These are phyloP conservation scores for Kryptopterus vitreolus DNA, from an alignment of 2,797 vertebrate species.

Conservation along the genomic window DNA sequence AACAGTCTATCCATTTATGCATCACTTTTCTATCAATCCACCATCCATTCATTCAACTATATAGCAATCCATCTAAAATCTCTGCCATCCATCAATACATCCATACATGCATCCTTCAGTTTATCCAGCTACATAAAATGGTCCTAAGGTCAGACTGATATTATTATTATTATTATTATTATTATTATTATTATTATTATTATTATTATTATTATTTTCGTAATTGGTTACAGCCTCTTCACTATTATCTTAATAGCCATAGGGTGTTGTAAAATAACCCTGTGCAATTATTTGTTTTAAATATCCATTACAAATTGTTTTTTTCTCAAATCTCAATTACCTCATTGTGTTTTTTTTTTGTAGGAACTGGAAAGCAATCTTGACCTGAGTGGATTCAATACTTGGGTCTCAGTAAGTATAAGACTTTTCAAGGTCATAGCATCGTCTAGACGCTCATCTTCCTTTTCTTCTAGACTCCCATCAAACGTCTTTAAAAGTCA, in stretches of 20 bases:
- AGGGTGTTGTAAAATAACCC: background rate
- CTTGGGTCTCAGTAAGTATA: conserved; percentile 83
- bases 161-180: too few relatives aligned
- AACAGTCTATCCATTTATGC: background rate
- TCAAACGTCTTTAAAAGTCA: background rate
- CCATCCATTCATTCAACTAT: too few relatives aligned
- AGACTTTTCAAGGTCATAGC: background rate
- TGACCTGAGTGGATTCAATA: conserved; percentile 77
- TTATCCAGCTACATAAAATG: too few relatives aligned
- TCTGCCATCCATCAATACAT: too few relatives aligned
- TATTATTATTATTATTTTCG: too few relatives aligned
- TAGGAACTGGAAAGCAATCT: conserved; percentile 81
- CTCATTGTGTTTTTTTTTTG: conserved; percentile 37
- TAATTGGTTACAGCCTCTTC: background rate
- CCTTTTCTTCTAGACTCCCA: too few relatives aligned
- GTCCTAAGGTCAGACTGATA: too few relatives aligned
- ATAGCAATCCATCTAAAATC: too few relatives aligned
- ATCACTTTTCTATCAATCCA: too few relatives aligned
- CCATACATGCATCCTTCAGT: too few relatives aligned
- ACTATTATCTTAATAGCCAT: background rate
- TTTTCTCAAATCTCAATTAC: background rate
- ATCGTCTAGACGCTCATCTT: background rate
- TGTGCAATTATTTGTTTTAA: background rate
- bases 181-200: too few relatives aligned
- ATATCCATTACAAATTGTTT: background rate